Evolutionary conservation across 92 coral and sea anemone genomes (phyloP).

Genomic region (Palythoa grandis): DNA sequence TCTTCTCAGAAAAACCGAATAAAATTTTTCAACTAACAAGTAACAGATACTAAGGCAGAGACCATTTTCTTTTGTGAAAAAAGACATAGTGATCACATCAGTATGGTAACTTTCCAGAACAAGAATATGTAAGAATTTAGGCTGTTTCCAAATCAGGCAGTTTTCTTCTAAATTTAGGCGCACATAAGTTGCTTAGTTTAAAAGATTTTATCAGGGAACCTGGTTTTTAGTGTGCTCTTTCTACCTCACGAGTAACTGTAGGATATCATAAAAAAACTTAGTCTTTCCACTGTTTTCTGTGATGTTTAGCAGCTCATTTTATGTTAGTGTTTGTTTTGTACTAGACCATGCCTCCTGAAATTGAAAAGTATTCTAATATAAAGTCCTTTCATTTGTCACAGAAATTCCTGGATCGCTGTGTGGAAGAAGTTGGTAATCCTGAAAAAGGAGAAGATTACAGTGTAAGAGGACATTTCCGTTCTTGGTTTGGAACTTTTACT

Average conservation of each 20-base stretch:
- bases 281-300: no score
- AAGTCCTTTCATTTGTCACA: not conserved
- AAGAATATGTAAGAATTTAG: no score
- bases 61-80: no score
- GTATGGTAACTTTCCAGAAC: no score
- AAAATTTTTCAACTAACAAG: not conserved
- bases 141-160: no score
- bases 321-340: not conserved
- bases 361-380: not conserved
- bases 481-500: not conserved
- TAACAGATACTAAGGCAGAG: not conserved
- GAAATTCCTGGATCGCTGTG: constrained; percentile 85
- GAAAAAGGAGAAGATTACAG: constrained; percentile 73
- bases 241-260: no score
- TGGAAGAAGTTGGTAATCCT: constrained; percentile 69
- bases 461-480: constrained; percentile 45
- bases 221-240: no score
- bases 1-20: not conserved
- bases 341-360: not conserved
- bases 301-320: not conserved
- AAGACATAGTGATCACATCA: no score
- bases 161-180: no score
- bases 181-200: no score
- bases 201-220: no score
- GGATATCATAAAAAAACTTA: no score